phyloP scores from a whole-genome alignment of 2,888 invertebrate species.

The Subacronicta megacephala region DNA sequence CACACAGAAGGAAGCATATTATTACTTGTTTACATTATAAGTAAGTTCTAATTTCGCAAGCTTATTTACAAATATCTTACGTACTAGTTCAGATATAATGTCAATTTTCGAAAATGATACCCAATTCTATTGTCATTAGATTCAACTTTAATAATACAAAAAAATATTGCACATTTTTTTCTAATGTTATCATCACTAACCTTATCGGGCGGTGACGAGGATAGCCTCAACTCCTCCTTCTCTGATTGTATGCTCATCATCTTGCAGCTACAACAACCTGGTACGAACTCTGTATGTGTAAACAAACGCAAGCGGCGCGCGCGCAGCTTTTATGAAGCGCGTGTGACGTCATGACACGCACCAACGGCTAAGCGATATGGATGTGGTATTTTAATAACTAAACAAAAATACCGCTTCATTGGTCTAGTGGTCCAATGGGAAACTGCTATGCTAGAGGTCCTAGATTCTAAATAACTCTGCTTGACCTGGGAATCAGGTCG shows the following conservation, averaged over 20 bases:
- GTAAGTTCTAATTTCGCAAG: conserved; percentile 31
- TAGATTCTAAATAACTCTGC: no score
- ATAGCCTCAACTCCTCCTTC: conserved; percentile 51
- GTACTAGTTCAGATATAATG: not conserved
- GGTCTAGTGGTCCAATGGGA: no score
- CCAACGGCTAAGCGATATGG: conserved; percentile 23
- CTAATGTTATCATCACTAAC: conserved; percentile 47
- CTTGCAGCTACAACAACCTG: conserved; percentile 15
- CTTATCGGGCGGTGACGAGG: conserved; percentile 70
- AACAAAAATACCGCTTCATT: no score
- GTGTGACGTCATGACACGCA: conserved; percentile 47
- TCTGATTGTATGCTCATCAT: conserved; percentile 60
- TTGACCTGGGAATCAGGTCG: no score
- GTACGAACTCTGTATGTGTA: conserved; percentile 46
- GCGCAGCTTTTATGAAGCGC: conserved; percentile 64
- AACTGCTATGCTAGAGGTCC: no score
- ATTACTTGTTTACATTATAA: not conserved
- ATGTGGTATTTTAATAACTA: conserved; percentile 47
- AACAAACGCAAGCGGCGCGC: conserved; percentile 75
- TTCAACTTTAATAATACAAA: no score
- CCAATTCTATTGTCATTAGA: no score
- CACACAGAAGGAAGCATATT: not conserved
- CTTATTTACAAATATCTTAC: not conserved
- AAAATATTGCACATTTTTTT: not conserved
- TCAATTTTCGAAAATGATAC: no score